Conservation (phyloP, 2,113 vertebrate genomes). For the Solea solea region DNA sequence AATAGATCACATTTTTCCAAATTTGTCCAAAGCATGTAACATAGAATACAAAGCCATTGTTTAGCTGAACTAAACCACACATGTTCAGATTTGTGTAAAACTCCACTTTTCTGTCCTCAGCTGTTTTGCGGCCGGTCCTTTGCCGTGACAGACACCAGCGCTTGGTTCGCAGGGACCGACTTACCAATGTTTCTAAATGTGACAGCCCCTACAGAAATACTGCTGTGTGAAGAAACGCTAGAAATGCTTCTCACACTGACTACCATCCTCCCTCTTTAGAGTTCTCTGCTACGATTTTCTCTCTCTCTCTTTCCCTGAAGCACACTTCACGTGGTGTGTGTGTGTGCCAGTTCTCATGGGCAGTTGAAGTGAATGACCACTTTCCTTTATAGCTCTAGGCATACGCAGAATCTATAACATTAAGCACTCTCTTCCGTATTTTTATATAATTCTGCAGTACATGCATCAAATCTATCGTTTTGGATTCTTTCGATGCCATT, state of each 20-base stretch:
- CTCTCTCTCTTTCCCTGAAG: conserved; percentile 45
- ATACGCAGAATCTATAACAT: conserved; percentile 44
- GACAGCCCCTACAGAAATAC: conserved; percentile 67
- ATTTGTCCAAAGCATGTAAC: not conserved
- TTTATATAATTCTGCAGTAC: not conserved
- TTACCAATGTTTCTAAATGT: conserved; percentile 66
- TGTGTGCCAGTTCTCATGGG: conserved; percentile 63
- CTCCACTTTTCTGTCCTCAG: conserved; percentile 37
- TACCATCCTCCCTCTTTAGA: conserved; percentile 41
- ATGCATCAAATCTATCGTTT: no score
- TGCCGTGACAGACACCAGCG: conserved; percentile 56
- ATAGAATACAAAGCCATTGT: not conserved
- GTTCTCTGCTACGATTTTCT: conserved; percentile 50
- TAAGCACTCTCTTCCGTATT: conserved; percentile 4
- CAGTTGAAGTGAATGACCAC: conserved; percentile 45
- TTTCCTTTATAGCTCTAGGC: conserved; percentile 40
- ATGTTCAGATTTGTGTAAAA: conserved; percentile 15
- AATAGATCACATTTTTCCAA: not conserved
- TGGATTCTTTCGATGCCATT: conserved; percentile 7
- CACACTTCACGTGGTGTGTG: conserved; percentile 52
- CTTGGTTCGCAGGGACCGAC: conserved; percentile 48
- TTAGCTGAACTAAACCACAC: not conserved
- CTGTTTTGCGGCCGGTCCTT: conserved; percentile 29
- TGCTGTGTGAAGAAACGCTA: conserved; percentile 64
- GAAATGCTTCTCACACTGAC: conserved; percentile 74